Conservation (phyloP, 1,140 invertebrate genomes). For the Pseudomyrmex sp. region DNA sequence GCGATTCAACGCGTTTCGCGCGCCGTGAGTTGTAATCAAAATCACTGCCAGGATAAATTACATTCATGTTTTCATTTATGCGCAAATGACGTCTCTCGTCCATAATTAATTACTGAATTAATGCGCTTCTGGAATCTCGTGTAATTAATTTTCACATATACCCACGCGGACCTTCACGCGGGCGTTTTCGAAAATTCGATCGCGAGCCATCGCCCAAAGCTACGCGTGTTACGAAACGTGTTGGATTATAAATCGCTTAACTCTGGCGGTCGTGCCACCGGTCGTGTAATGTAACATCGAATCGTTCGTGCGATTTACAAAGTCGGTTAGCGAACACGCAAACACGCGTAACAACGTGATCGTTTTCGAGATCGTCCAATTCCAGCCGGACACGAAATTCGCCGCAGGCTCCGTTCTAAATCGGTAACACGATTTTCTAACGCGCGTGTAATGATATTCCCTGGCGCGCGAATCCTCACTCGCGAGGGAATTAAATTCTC, state of each 20-base stretch:
- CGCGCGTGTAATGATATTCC: constrained; percentile 5
- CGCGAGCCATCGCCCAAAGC: not conserved
- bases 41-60: constrained; percentile 29
- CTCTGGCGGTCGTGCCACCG: not conserved
- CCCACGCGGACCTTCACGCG: not conserved
- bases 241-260: constrained; percentile 20
- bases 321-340: constrained; percentile 48
- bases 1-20: not conserved
- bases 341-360: not conserved
- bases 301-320: constrained; percentile 18
- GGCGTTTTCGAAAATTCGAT: not conserved
- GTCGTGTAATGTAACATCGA: constrained; percentile 11
- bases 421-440: constrained; percentile 15
- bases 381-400: constrained; percentile 9
- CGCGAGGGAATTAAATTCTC: constrained; percentile 51
- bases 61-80: constrained; percentile 7
- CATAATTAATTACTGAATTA: constrained; percentile 39
- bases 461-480: not conserved
- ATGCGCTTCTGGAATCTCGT: constrained; percentile 4
- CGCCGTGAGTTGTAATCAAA: constrained; percentile 31
- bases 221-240: not conserved
- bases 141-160: not conserved
- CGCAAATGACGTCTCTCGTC: constrained; percentile 12
- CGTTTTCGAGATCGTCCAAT: constrained; percentile 24
- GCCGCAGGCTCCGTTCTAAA: not conserved